Evolutionary conservation across 2,888 invertebrate genomes (phyloP), one percentile per base, ranked within the genome.

Genomic region (Eulithis prunata): DNA sequence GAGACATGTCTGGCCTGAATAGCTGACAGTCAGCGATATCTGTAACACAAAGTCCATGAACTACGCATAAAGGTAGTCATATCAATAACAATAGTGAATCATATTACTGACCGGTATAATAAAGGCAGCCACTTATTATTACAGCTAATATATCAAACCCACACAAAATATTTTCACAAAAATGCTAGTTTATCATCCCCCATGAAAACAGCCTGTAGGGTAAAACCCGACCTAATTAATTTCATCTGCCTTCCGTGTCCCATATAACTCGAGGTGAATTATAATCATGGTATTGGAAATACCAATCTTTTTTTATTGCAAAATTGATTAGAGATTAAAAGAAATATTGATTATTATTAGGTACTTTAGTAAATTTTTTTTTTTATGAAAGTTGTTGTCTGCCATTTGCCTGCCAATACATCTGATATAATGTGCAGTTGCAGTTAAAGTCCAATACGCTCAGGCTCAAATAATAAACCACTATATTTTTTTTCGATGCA

Each of bases 151-250:
- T 60, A 63, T 67, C 63, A 63, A 57, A 32, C 63, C 60, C 51
- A 28, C 47, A 68, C 68, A 71, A 67, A 70, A 73, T 73, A 64
- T 71, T 72, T 68, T 65, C 63, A 68, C 58, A 62, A 63, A 58
- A 62, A 65, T 65, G 65, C 60, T 73, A 71, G 72, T 74, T 68
- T 68, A 71, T 71, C 71, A 72, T 71, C 70, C 62, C 64, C 66
- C 72, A 65, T 70, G 64, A 69, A 75, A 73, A 69, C 68, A 71
- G 65, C 61, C 69, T 61, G 66, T 61, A 65, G 71, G 70, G 66
- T 66, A 66, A 62, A 67, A 45, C 59, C 57, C 68, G 70, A 58
- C 71, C 70, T 75, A 75, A 75, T 75, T 74, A 72, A 74, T 75
- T 75, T 74, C 69, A 72, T 73, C 68, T 71, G 69, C 62, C 61